Conservation (phyloP, 2,113 vertebrate species). For the Percopsis transmontana region DNA sequence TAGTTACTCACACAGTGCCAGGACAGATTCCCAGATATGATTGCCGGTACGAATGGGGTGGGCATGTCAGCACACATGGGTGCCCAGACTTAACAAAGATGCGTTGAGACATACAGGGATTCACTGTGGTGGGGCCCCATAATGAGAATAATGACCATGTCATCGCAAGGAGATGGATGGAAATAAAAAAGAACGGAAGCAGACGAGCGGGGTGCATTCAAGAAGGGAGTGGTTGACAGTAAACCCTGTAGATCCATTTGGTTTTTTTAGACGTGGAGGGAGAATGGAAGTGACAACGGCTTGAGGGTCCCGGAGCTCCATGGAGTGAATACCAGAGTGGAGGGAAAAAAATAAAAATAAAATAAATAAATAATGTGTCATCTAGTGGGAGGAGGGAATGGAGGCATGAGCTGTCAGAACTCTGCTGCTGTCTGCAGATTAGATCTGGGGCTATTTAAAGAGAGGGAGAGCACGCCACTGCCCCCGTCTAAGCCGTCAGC, state of each 20-base stretch:
- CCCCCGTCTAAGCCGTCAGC: conserved; percentile 29
- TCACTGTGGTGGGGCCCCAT: conserved; percentile 25
- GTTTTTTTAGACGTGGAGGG: conserved; percentile 75
- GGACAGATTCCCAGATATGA: conserved; percentile 12
- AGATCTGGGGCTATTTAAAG: conserved; percentile 78
- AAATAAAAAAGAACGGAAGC: conserved; percentile 53
- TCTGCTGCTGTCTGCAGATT: conserved; percentile 80
- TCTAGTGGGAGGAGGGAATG: conserved; percentile 72
- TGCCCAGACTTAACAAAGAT: conserved; percentile 27
- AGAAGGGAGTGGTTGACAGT: conserved; percentile 67
- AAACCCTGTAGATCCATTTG: conserved; percentile 78
- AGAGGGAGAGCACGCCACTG: conserved; percentile 52
- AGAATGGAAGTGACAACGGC: conserved; percentile 80
- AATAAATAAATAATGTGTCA: conserved; percentile 76
- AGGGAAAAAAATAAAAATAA: conserved; percentile 65
- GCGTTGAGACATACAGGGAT: conserved; percentile 30
- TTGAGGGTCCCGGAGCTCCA: conserved; percentile 74
- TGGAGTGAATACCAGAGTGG: conserved; percentile 74
- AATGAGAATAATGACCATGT: conserved; percentile 62
- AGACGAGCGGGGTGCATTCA: conserved; percentile 42
- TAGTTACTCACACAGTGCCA: conserved; percentile 11
- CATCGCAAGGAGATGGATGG: conserved; percentile 49
- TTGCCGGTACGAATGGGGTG: conserved; percentile 15
- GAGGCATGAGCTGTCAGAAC: conserved; percentile 78
- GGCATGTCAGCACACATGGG: neutral